These are phyloP conservation scores for Phania funesta DNA, from an alignment of 2,888 invertebrate species.

Conservation along the genomic window DNA sequence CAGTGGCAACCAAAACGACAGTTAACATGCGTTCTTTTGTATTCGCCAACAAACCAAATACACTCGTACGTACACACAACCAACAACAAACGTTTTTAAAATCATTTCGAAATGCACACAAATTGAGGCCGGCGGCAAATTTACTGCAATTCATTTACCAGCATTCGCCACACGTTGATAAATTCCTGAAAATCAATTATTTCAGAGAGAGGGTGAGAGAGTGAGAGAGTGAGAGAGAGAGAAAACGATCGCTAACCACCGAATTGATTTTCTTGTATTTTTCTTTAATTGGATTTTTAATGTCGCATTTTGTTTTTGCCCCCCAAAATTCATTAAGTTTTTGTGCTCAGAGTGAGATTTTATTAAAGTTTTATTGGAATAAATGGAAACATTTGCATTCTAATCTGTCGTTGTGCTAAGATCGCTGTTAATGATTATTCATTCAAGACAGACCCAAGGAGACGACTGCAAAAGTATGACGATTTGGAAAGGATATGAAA, in stretches of 20 bases:
- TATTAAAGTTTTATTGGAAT: neutral
- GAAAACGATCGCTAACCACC: constrained; percentile 12
- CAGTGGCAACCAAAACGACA: constrained; percentile 77
- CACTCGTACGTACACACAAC: neutral
- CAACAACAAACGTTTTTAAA: neutral
- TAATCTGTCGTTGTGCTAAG: constrained; percentile 52
- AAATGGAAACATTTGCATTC: constrained; percentile 55
- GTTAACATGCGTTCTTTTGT: constrained; percentile 73
- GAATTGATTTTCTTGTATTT: neutral
- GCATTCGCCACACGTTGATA: constrained; percentile 53
- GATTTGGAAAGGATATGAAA: neutral
- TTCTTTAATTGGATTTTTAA: neutral
- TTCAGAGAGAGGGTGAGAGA: too few species aligned
- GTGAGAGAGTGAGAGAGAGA: too few species aligned
- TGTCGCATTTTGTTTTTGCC: neutral
- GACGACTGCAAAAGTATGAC: constrained; percentile 21
- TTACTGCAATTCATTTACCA: constrained; percentile 55
- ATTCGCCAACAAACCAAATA: constrained; percentile 30
- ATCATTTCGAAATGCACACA: constrained; percentile 47
- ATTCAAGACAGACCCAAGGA: constrained; percentile 41
- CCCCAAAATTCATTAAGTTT: constrained; percentile 21
- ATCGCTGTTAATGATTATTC: constrained; percentile 62
- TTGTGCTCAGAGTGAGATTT: neutral
- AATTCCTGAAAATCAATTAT: constrained; percentile 64
- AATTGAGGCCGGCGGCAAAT: constrained; percentile 65